A percentile compares a stretch with the other conserved stretches of the same genome.
phyloP scores from a whole-genome alignment of 1,140 invertebrate genomes.

The Coptotermes formosanus region DNA sequence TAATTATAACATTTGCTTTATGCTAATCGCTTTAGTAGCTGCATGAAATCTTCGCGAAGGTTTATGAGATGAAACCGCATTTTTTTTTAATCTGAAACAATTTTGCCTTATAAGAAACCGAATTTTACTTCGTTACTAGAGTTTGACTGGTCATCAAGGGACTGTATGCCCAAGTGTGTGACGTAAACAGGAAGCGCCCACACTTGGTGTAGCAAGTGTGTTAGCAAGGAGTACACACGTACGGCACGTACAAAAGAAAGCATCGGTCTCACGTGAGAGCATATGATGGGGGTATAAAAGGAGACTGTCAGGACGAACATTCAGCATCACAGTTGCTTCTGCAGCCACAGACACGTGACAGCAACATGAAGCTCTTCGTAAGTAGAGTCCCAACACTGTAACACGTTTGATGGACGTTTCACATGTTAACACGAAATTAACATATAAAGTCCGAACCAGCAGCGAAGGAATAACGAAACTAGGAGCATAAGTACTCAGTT shows the following conservation, averaged over 20 bases:
- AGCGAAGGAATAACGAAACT: too few relatives aligned
- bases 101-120: too few relatives aligned
- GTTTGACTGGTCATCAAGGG: too few relatives aligned
- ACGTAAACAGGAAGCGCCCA: background rate
- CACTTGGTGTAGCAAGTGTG: background rate
- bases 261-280: background rate
- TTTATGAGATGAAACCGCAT: too few relatives aligned
- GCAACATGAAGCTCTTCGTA: slow-evolving; percentile 7
- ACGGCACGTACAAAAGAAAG: background rate
- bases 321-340: background rate
- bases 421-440: too few relatives aligned
- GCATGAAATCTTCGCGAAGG: too few relatives aligned
- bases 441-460: too few relatives aligned
- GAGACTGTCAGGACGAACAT: background rate
- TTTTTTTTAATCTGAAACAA: too few relatives aligned
- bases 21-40: too few relatives aligned
- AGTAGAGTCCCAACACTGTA: background rate
- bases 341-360: background rate
- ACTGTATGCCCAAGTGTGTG: background rate
- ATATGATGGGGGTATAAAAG: background rate
- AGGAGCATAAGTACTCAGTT: too few relatives aligned
- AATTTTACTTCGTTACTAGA: too few relatives aligned
- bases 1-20: too few relatives aligned
- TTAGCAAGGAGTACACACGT: background rate
- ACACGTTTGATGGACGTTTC: background rate